A percentile compares a stretch with the other conserved stretches of the same genome.
phyloP scores from a whole-genome alignment of 2,797 vertebrate genomes.

The Cirrhinus molitorella region DNA sequence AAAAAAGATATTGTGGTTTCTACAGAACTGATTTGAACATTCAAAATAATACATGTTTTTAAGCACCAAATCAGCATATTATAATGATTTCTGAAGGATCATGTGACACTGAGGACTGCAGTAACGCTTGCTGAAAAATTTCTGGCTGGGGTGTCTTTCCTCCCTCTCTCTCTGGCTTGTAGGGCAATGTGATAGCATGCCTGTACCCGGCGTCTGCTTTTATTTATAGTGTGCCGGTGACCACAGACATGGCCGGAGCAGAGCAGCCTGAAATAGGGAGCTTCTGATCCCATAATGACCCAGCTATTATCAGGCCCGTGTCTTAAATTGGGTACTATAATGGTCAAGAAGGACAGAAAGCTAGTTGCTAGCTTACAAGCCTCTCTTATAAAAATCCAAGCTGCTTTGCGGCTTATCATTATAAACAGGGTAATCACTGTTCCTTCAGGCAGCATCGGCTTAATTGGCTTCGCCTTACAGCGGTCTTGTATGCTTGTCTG shows the following conservation, averaged over 20 bases:
- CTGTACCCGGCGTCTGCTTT: conserved; percentile 72
- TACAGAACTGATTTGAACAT: neutral
- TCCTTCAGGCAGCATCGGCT: conserved; percentile 54
- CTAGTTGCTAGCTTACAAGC: conserved; percentile 50
- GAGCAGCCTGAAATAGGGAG: conserved; percentile 75
- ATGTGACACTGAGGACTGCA: neutral
- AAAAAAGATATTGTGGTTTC: neutral
- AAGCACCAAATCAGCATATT: neutral
- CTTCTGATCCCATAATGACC: conserved; percentile 76
- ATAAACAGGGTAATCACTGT: conserved; percentile 67
- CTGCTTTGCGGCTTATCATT: conserved; percentile 75
- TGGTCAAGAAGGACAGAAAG: conserved; percentile 60
- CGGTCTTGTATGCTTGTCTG: conserved; percentile 38
- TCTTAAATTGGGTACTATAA: conserved; percentile 67
- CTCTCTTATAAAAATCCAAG: conserved; percentile 70
- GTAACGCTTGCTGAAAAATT: neutral
- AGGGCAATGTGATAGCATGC: conserved; percentile 55
- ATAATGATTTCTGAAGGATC: neutral
- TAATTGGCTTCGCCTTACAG: conserved; percentile 58
- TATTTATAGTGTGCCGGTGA: conserved; percentile 72
- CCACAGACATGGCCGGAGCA: conserved; percentile 64
- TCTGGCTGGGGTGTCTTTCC: conserved; percentile 16
- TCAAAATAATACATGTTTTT: neutral
- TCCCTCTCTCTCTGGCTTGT: conserved; percentile 57
- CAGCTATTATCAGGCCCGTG: conserved; percentile 69